Percentiles rank a stretch among this genome's conserved stretches.
These are phyloP conservation scores for Aphelenchoides fujianensis DNA, from an alignment of 1,140 invertebrate genomes.

Conservation along the genomic window DNA sequence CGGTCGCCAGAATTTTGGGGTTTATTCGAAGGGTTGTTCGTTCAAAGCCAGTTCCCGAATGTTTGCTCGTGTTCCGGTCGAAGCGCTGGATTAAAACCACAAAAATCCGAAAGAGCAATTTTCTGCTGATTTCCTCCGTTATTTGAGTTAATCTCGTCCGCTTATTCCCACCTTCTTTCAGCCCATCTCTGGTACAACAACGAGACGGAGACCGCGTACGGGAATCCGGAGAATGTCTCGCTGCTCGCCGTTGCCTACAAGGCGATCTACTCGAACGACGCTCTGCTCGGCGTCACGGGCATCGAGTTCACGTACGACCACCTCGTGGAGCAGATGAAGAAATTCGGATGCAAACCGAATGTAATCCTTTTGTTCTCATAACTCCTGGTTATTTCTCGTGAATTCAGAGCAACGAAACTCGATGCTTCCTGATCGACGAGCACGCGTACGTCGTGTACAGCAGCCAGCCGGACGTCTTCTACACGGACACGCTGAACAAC, in stretches of 20 bases:
- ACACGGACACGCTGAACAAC: constrained; percentile 34
- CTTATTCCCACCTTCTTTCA: no score
- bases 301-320: constrained; percentile 57
- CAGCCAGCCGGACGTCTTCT: constrained; percentile 48
- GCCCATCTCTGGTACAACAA: constrained; percentile 57
- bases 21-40: no score
- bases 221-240: constrained; percentile 52
- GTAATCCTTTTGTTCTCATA: constrained; percentile 35
- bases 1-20: no score
- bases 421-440: constrained; percentile 59
- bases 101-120: background rate
- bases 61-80: no score
- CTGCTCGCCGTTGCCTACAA: constrained; percentile 52
- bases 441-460: constrained; percentile 59
- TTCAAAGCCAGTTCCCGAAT: no score
- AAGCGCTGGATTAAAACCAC: no score
- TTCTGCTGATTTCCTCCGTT: constrained; percentile 1
- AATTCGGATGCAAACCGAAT: constrained; percentile 51
- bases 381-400: constrained; percentile 10
- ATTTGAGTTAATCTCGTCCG: constrained; percentile 26
- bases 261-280: constrained; percentile 53
- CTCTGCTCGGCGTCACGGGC: constrained; percentile 55
- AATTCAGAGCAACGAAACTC: constrained; percentile 46
- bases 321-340: constrained; percentile 44
- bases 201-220: constrained; percentile 44